A percentile compares a stretch with the other conserved stretches of the same genome.
These are phyloP conservation scores for Dryas iulia DNA, from an alignment of 1,140 invertebrate species.

Conservation along the genomic window DNA sequence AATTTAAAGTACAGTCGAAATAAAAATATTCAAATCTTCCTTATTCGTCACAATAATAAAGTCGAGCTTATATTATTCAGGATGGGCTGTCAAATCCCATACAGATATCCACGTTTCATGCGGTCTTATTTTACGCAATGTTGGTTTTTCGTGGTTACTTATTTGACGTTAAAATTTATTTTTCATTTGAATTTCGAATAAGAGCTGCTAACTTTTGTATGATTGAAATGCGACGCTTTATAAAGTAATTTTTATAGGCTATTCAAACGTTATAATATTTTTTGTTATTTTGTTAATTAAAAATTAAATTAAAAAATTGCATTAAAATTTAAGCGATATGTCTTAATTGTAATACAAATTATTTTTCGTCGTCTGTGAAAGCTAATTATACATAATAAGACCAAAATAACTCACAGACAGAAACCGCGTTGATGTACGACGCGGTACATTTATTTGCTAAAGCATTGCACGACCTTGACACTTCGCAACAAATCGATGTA, in stretches of 20 bases:
- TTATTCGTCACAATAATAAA: neutral
- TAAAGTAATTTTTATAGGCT: too few relatives aligned
- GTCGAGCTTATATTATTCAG: neutral
- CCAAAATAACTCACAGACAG: constrained; percentile 84
- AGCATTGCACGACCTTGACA: constrained; percentile 94
- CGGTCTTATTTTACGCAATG: constrained; percentile 11
- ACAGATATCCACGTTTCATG: neutral
- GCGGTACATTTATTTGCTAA: constrained; percentile 96
- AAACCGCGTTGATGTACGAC: constrained; percentile 97
- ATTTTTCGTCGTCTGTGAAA: neutral
- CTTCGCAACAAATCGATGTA: constrained; percentile 93
- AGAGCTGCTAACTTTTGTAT: neutral
- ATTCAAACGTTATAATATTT: too few relatives aligned
- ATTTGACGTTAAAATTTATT: constrained; percentile 18
- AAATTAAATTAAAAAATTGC: too few relatives aligned
- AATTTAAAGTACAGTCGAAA: neutral
- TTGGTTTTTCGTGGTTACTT: neutral
- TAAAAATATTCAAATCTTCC: neutral
- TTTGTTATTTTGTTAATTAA: too few relatives aligned
- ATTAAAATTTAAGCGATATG: too few relatives aligned
- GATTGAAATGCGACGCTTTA: neutral
- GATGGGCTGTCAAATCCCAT: neutral
- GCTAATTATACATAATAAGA: neutral
- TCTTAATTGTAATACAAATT: too few relatives aligned
- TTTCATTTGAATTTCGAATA: neutral